Conservation (phyloP, 2,113 vertebrate species). For the Oryzias celebensis region DNA sequence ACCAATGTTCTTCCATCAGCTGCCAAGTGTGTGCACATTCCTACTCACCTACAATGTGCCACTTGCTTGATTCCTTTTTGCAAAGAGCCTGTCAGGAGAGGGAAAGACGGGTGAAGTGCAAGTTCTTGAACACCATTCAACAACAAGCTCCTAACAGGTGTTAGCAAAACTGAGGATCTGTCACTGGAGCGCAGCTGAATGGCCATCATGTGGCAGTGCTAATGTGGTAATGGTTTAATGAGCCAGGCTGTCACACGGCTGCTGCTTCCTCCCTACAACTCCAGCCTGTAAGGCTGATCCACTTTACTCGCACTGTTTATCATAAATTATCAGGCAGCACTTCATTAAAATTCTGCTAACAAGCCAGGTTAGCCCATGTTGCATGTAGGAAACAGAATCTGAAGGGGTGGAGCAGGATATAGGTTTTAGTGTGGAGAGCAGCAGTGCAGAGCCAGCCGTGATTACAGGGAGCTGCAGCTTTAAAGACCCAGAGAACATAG, state of each 20-base stretch:
- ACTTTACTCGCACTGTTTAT: constrained; percentile 17
- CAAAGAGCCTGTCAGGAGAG: constrained; percentile 53
- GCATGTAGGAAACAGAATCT: constrained; percentile 58
- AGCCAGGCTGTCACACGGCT: constrained; percentile 36
- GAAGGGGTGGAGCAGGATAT: constrained; percentile 48
- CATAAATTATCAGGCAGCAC: constrained; percentile 16
- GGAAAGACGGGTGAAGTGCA: constrained; percentile 43
- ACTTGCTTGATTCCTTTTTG: constrained; percentile 50
- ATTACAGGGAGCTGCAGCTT: constrained; percentile 42
- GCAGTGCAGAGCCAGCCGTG: constrained; percentile 25
- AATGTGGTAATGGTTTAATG: constrained; percentile 47
- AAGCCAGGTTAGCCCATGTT: constrained; percentile 23
- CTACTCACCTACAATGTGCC: constrained; percentile 51
- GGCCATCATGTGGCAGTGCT: constrained; percentile 33
- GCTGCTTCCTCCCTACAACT: constrained; percentile 12
- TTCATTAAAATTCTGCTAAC: constrained; percentile 25
- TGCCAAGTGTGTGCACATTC: constrained; percentile 70
- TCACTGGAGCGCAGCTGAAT: constrained; percentile 26
- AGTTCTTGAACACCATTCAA: constrained; percentile 47
- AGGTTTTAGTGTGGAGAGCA: constrained; percentile 11
- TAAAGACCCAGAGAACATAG: too few species aligned
- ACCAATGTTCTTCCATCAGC: constrained; percentile 70
- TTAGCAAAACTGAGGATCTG: constrained; percentile 19
- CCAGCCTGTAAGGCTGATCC: constrained; percentile 14
- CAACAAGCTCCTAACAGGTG: constrained; percentile 50